A percentile compares a stretch with the other conserved stretches of the same genome.
Conservation (phyloP, 1,140 invertebrate species). For the Drosophila navojoa region DNA sequence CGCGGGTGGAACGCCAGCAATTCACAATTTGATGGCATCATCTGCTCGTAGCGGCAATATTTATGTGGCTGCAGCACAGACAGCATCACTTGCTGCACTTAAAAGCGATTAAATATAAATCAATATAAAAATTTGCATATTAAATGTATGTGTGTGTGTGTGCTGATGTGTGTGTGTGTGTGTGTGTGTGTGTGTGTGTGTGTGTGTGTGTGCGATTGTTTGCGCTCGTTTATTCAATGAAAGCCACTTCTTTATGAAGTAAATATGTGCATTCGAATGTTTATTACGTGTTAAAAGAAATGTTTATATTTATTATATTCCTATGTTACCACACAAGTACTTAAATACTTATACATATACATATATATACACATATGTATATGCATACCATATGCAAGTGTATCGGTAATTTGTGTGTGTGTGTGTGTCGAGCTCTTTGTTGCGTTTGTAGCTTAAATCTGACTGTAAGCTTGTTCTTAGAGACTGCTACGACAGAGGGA, state of each 20-base stretch:
- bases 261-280: conserved; percentile 38
- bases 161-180: conserved; percentile 2
- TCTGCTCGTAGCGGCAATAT: conserved; percentile 49
- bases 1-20: conserved; percentile 12
- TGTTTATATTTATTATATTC: conserved; percentile 28
- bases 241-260: conserved; percentile 37
- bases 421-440: neutral
- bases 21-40: conserved; percentile 63
- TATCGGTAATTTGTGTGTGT: too few relatives aligned
- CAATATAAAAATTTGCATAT: conserved; percentile 81
- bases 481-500: neutral
- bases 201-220: conserved; percentile 2
- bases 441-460: conserved; percentile 5
- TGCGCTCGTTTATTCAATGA: conserved; percentile 35
- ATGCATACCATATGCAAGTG: neutral
- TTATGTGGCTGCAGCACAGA: conserved; percentile 40
- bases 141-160: conserved; percentile 34
- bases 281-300: conserved; percentile 38
- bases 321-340: neutral
- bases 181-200: neutral
- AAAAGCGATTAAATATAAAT: conserved; percentile 83
- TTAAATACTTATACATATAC: neutral
- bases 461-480: neutral
- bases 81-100: conserved; percentile 50
- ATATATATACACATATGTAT: neutral